Evolutionary conservation across 2,888 invertebrate species (phyloP), one percentile per base, ranked within the genome.

Genomic region (Tenodera sinensis): DNA sequence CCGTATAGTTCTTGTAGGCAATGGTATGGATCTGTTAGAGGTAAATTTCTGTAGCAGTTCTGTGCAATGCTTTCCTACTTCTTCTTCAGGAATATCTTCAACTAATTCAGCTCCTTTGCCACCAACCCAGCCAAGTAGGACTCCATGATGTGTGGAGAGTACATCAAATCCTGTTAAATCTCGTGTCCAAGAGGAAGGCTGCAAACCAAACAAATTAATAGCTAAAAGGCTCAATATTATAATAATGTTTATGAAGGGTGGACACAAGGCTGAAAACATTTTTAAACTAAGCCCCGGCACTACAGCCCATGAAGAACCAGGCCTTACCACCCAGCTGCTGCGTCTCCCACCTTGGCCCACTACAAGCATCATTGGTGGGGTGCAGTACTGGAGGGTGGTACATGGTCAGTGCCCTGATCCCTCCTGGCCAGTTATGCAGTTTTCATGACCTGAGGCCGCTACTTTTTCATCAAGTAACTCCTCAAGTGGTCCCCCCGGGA

Each of bases 161-260:
- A 95, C 93, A 92, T 96, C 96, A 92, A 96, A 96, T 3, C 96
- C 96, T 27, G 95, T 94, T 47, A 96, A 93, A 91, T 95, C 94
- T 91, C 93, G 93, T 6, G 94, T 93, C 96, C 96, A 96, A 42
- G 89, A 89, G 28, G 81, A 85, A 20, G 47, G 30, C 89, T 90
- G 84, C 85, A 28, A 89, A 34, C 9, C 7, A 83, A 83, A 28
- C 42, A 27, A 2, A 1, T 28, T n/a, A 28, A 34, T 14, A 82
- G 8, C 83, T 83, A 83, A 15, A 83, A 30, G 20, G 25, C 28
- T 30, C 83, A 27, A 27, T 83, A 30, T 83, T 30, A 15, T 28
- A 4, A 15, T 28, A 14, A 83, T n/a, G 83, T 27, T 83, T 15
- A 83, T 83, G 30, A 83, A 7, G 7, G 28, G 20, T 28, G 28